Percentiles rank a stretch among this genome's conserved stretches.
Conservation (phyloP, 2,113 vertebrate genomes). For the Lophotis ruficrista region DNA sequence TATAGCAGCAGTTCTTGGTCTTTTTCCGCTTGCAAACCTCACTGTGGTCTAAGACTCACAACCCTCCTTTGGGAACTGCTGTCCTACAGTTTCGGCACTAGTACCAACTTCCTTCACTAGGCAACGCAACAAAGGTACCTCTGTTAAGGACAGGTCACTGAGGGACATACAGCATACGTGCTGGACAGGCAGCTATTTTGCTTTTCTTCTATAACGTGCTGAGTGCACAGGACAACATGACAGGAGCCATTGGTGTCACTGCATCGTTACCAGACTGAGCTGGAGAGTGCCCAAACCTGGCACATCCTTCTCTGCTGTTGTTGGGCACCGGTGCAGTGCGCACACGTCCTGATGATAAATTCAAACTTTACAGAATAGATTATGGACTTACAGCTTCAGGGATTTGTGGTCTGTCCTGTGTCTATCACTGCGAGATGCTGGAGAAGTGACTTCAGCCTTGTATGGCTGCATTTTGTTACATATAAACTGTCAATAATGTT, state of each 20-base stretch:
- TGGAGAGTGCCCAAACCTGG: background rate
- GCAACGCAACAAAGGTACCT: background rate
- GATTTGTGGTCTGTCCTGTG: background rate
- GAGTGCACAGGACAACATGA: background rate
- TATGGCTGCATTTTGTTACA: background rate
- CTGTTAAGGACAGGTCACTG: background rate
- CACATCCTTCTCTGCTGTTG: background rate
- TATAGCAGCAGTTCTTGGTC: background rate
- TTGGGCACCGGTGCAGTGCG: accelerated
- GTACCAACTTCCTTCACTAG: background rate
- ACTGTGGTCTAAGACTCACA: background rate
- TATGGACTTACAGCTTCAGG: background rate
- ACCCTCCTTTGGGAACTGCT: background rate
- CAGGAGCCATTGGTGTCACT: background rate
- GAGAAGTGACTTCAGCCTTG: background rate
- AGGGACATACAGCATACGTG: background rate
- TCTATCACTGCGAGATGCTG: accelerated
- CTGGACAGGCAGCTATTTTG: background rate
- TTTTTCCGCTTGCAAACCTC: background rate
- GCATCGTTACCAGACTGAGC: background rate
- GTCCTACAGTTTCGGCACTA: background rate
- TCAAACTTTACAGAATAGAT: background rate
- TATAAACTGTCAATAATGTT: background rate
- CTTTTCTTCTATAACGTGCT: background rate
- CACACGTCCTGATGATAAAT: accelerated